Evolutionary conservation across 2,888 invertebrate genomes (phyloP).

Genomic region (Archips xylosteana): DNA sequence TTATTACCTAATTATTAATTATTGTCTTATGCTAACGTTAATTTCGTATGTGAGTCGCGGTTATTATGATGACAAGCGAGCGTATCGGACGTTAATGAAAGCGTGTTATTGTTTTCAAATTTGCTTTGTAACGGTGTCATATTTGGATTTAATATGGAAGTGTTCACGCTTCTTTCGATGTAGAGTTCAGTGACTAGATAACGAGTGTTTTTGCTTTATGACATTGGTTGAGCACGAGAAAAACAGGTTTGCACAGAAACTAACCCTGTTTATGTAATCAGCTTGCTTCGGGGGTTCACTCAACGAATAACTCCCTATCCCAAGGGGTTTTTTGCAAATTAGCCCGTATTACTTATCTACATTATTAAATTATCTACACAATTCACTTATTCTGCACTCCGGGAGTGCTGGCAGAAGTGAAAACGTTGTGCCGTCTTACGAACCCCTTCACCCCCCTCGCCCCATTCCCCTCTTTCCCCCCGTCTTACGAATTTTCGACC

Average conservation of each 20-base stretch:
- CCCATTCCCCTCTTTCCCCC: too few relatives aligned
- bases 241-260: too few relatives aligned
- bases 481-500: too few relatives aligned
- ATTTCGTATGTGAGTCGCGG: slow-evolving; percentile 55
- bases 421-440: too few relatives aligned
- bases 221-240: neutral
- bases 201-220: neutral
- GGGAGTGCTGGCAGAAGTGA: too few relatives aligned
- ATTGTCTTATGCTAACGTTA: slow-evolving; percentile 63
- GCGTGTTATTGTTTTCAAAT: slow-evolving; percentile 9
- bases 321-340: neutral
- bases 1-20: slow-evolving; percentile 78
- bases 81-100: slow-evolving; percentile 12
- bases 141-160: neutral
- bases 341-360: neutral
- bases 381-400: neutral
- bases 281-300: too few relatives aligned
- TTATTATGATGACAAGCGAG: slow-evolving; percentile 49
- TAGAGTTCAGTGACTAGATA: neutral
- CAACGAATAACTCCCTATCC: too few relatives aligned
- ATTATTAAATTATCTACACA: neutral
- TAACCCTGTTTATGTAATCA: too few relatives aligned
- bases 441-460: too few relatives aligned
- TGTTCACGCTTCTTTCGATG: neutral
- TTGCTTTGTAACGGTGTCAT: neutral